phyloP scores from a whole-genome alignment of 2,888 invertebrate species.

The Phymatocera aterrima region DNA sequence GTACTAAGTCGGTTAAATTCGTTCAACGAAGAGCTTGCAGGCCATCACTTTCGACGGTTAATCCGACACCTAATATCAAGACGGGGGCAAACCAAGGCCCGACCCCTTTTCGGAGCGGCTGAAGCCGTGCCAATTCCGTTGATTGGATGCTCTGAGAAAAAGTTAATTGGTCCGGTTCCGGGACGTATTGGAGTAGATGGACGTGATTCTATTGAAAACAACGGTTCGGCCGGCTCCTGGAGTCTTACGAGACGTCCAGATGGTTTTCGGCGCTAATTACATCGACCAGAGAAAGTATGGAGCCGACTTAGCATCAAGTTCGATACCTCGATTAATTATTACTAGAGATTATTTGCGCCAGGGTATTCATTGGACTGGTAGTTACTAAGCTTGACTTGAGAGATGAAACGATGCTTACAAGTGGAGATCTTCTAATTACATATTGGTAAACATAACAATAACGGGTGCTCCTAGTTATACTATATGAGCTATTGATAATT shows the following conservation, averaged over 20 bases:
- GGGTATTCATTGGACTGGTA: background rate
- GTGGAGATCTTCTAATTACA: background rate
- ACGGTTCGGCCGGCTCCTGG: background rate
- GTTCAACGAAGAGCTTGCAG: slow-evolving; percentile 54
- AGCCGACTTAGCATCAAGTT: slow-evolving; percentile 28
- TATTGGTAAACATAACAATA: background rate
- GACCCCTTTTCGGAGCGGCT: slow-evolving; percentile 27
- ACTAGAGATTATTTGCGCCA: slow-evolving; percentile 4
- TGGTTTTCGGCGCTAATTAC: slow-evolving; percentile 30
- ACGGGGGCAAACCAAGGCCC: slow-evolving; percentile 48
- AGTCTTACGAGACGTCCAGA: slow-evolving; percentile 31
- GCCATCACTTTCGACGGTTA: slow-evolving; percentile 66
- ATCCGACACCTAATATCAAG: slow-evolving; percentile 66
- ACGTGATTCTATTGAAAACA: slow-evolving; percentile 43
- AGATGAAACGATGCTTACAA: background rate
- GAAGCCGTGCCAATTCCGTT: slow-evolving; percentile 64
- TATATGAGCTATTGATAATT: background rate
- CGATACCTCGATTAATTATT: slow-evolving; percentile 35
- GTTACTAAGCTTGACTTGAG: background rate
- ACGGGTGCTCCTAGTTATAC: too few species aligned
- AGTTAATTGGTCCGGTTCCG: slow-evolving; percentile 63
- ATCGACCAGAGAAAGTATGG: slow-evolving; percentile 1
- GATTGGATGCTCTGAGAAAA: slow-evolving; percentile 62
- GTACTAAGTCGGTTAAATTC: slow-evolving; percentile 16
- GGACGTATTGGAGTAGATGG: slow-evolving; percentile 42